Conservation (phyloP, 92 coral and sea anemone species). For the Bergia puertoricense region DNA sequence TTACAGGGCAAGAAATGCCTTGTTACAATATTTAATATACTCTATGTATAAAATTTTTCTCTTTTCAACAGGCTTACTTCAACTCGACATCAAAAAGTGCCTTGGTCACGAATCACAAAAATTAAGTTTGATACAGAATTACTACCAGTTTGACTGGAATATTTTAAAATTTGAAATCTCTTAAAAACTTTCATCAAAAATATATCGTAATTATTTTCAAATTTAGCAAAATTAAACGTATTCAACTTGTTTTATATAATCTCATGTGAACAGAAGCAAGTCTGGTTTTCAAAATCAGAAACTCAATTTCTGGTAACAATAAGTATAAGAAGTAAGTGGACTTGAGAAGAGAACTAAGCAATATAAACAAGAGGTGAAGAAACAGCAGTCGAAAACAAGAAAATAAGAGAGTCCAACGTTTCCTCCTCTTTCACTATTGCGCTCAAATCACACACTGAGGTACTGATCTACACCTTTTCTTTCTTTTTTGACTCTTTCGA, state of each 20-base stretch:
- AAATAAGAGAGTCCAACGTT: not conserved
- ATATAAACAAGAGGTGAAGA: not conserved
- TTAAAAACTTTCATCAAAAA: not conserved
- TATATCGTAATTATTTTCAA: not conserved
- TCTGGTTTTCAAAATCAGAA: not conserved
- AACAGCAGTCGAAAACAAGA: not conserved
- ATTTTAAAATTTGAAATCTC: not conserved
- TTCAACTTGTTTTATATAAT: not conserved
- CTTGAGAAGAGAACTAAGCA: not conserved
- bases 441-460: not conserved
- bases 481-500: constrained; percentile 37
- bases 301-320: not conserved
- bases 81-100: constrained; percentile 15
- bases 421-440: not conserved
- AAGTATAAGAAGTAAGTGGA: not conserved
- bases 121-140: not conserved
- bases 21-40: constrained; percentile 6
- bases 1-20: not conserved
- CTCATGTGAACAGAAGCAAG: constrained; percentile 17
- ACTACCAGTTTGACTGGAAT: not conserved
- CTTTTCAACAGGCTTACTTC: constrained; percentile 19
- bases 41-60: not conserved
- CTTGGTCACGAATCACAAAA: not conserved
- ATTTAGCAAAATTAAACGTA: not conserved
- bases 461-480: constrained; percentile 38